A percentile compares a stretch with the other conserved stretches of the same genome.
Evolutionary conservation across 2,797 vertebrate genomes (phyloP).

Genomic region (Champsocephalus gunnari): DNA sequence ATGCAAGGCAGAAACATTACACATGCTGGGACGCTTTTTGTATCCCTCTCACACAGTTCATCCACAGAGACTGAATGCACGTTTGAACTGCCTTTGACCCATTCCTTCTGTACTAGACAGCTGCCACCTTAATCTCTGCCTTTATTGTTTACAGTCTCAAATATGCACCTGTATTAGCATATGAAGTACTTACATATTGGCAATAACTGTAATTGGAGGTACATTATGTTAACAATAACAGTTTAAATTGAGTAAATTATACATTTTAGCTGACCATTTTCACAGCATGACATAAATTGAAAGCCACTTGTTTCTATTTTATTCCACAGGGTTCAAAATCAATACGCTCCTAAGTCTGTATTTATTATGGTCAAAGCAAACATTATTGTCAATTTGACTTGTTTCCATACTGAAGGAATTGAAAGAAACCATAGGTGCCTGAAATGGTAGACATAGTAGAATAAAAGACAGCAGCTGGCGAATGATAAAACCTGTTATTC

Average conservation of each 20-base stretch:
- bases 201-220: background rate
- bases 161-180: conserved; percentile 1
- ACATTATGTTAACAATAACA: conserved; percentile 5
- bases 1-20: conserved; percentile 53
- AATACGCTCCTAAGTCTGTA: background rate
- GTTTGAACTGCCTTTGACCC: conserved; percentile 2
- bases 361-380: background rate
- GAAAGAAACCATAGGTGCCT: background rate
- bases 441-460: background rate
- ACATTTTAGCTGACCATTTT: background rate
- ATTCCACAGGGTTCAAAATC: background rate
- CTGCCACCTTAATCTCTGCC: background rate
- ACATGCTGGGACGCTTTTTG: conserved; percentile 36
- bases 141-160: conserved; percentile 11
- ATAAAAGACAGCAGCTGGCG: background rate
- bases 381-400: background rate
- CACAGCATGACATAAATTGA: background rate
- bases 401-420: background rate
- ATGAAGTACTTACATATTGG: background rate
- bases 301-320: background rate
- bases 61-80: conserved; percentile 7
- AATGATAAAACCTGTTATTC: background rate
- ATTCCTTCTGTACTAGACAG: background rate
- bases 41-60: conserved; percentile 22
- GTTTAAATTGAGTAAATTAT: background rate